Percentiles rank a stretch among this genome's conserved stretches.
These are phyloP conservation scores for Metacarcinus magister DNA, from an alignment of 2,888 invertebrate genomes.

Conservation along the genomic window DNA sequence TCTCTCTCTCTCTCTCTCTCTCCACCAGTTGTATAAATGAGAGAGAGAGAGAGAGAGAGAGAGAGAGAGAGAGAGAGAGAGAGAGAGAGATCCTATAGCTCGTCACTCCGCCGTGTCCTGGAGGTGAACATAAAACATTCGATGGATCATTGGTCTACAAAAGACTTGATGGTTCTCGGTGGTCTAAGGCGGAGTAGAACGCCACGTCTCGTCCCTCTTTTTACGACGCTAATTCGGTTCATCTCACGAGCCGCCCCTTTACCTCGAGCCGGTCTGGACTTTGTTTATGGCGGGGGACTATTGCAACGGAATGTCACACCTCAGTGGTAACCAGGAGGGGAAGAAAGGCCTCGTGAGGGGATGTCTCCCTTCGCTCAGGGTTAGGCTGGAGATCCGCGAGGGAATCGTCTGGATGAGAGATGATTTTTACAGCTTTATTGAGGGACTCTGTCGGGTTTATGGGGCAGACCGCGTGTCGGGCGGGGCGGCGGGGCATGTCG, in stretches of 20 bases:
- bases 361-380: neutral
- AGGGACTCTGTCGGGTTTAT: conserved; percentile 50
- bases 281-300: conserved; percentile 45
- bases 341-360: neutral
- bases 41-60: conserved; percentile 66
- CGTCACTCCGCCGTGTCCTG: conserved; percentile 46
- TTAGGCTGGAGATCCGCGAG: neutral
- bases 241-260: conserved; percentile 31
- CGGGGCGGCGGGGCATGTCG: conserved; percentile 42
- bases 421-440: conserved; percentile 51
- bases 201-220: neutral
- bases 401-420: conserved; percentile 7
- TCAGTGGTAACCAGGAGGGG: conserved; percentile 45
- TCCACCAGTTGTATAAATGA: neutral
- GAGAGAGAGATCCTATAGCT: neutral
- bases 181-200: conserved; percentile 31
- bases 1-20: neutral
- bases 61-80: conserved; percentile 58
- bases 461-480: conserved; percentile 37
- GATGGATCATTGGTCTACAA: conserved; percentile 71
- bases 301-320: conserved; percentile 51
- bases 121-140: conserved; percentile 67
- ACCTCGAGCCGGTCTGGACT: conserved; percentile 32
- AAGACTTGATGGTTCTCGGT: conserved; percentile 72
- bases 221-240: conserved; percentile 51